These are phyloP conservation scores for Chymomyza fuscimana DNA, from an alignment of 2,888 invertebrate genomes.

Conservation along the genomic window DNA sequence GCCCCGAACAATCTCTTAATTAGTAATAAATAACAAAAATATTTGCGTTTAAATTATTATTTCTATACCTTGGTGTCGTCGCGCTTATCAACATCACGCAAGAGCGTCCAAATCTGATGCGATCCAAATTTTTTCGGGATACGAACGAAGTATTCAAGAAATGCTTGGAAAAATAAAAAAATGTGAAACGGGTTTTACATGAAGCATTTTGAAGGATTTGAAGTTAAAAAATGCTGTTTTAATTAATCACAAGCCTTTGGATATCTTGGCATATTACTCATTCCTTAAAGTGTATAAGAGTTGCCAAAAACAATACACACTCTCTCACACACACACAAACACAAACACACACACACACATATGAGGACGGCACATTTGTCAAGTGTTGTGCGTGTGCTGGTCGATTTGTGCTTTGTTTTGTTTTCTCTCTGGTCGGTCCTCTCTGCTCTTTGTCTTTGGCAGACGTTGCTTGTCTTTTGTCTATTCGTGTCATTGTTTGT, in stretches of 20 bases:
- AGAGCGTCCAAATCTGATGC: too few species aligned
- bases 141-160: too few species aligned
- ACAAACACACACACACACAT: neutral
- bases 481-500: conserved; percentile 38
- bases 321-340: neutral
- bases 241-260: neutral
- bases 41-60: too few species aligned
- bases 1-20: too few species aligned
- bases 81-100: too few species aligned
- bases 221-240: neutral
- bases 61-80: too few species aligned
- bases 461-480: conserved; percentile 9
- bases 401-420: conserved; percentile 34
- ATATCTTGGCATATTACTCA: neutral
- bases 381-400: neutral
- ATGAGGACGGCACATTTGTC: neutral
- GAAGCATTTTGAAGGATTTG: too few species aligned
- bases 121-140: too few species aligned
- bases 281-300: neutral
- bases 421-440: conserved; percentile 4
- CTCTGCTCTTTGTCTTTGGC: conserved; percentile 10
- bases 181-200: too few species aligned
- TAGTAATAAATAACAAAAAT: too few species aligned
- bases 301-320: conserved; percentile 1
- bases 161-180: too few species aligned